These are phyloP conservation scores for Chaetodon auriga DNA, from an alignment of 2,113 vertebrate genomes.

Conservation along the genomic window DNA sequence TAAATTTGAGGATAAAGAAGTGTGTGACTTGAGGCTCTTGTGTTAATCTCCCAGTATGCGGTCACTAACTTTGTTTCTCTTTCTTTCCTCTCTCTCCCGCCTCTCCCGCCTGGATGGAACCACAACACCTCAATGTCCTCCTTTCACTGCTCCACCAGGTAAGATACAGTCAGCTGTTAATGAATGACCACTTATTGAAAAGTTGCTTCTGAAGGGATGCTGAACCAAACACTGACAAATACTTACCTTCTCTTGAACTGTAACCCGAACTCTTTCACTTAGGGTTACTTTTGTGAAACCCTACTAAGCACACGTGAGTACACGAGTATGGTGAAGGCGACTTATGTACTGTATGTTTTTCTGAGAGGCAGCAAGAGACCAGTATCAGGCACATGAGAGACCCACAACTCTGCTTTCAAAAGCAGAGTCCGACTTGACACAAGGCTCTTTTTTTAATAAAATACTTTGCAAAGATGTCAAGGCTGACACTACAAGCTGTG, in stretches of 20 bases:
- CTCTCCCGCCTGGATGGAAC: constrained; percentile 45
- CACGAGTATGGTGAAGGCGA: neutral
- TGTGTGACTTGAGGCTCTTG: neutral
- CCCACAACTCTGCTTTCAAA: constrained; percentile 15
- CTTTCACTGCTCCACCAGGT: constrained; percentile 63
- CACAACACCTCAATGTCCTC: neutral
- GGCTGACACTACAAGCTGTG: neutral
- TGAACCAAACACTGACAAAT: neutral
- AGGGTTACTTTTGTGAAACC: neutral
- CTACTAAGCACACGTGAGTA: neutral
- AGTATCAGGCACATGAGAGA: neutral
- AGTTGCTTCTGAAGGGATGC: neutral
- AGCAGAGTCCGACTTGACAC: constrained; percentile 9
- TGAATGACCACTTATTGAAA: neutral
- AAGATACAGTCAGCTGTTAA: constrained; percentile 39
- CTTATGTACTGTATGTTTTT: neutral
- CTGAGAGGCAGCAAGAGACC: neutral
- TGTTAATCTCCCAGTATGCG: neutral
- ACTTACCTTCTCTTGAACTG: neutral
- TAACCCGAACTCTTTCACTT: no score
- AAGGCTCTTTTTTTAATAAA: neutral
- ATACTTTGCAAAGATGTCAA: neutral
- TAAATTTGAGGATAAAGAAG: constrained; percentile 23
- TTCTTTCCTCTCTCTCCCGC: constrained; percentile 14
- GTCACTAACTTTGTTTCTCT: constrained; percentile 46